Percentiles rank a stretch among this genome's conserved stretches.
phyloP scores from a whole-genome alignment of 2,888 invertebrate genomes.

The Venustoraphidia nigricollis region DNA sequence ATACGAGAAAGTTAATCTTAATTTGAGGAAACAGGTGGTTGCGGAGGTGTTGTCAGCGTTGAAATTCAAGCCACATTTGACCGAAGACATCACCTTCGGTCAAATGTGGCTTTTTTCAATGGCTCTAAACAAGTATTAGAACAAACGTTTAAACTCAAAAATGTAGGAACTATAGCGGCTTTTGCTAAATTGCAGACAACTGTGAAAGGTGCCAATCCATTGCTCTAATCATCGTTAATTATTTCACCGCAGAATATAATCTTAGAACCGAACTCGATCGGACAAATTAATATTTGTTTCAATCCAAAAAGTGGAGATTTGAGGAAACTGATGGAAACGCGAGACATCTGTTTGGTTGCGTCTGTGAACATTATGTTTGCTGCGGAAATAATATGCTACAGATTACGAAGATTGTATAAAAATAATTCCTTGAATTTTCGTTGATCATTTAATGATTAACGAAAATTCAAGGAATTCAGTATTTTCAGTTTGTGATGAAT shows the following conservation, averaged over 20 bases:
- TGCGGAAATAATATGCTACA: constrained; percentile 22
- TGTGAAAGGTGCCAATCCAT: constrained; percentile 14
- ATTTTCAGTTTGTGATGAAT: constrained; percentile 10
- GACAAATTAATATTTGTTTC: constrained; percentile 19
- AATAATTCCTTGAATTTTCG: too few relatives aligned
- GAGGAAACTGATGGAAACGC: constrained; percentile 15
- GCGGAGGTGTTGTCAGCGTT: constrained; percentile 38
- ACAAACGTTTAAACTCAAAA: constrained; percentile 33
- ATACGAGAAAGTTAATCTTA: constrained; percentile 15
- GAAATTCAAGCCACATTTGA: constrained; percentile 32
- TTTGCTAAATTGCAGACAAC: constrained; percentile 27
- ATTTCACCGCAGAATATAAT: constrained; percentile 20
- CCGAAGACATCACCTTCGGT: constrained; percentile 38
- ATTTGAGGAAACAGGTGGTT: constrained; percentile 15
- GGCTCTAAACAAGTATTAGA: constrained; percentile 27
- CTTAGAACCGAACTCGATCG: constrained; percentile 20
- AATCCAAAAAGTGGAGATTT: constrained; percentile 20
- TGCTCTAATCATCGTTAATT: constrained; percentile 15
- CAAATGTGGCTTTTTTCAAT: constrained; percentile 36
- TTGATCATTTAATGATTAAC: too few relatives aligned
- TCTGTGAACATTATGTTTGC: constrained; percentile 21
- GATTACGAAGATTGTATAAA: constrained; percentile 17
- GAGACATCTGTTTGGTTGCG: constrained; percentile 22
- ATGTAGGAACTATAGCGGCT: constrained; percentile 36
- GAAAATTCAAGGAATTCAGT: too few relatives aligned